Evolutionary conservation across 2,797 vertebrate genomes (phyloP), one percentile per base, ranked within the genome.

Genomic region (Buphagus erythrorhynchus): DNA sequence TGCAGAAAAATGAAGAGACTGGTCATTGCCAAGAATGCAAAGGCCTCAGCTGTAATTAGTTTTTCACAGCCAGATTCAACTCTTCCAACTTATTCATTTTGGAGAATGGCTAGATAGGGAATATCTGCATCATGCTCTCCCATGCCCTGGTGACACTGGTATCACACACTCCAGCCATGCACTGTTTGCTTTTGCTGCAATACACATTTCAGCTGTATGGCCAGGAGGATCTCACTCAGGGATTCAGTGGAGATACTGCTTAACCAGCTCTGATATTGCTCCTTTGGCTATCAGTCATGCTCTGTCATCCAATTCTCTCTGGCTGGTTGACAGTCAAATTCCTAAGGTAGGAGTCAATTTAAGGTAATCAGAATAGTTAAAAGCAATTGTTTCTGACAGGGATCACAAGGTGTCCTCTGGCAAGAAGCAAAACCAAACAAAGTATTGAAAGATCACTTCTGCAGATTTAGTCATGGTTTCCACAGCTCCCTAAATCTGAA

Each of bases 1-100:
- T 79, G n/a, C 26, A 62, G 51, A 66, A 69, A 88, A 84, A 78
- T 5, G 38, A 80, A 73, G 52, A 61, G 26, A 13, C 40, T 31
- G 21, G 55, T 55, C 66, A 66, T 59, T 86, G 76, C 58, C 85
- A 92, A 93, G 85, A 90, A 85, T 20, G 28, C 42, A 72, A 91
- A 90, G 58, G 62, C 66, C 40, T 86, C 76, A 57, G 36, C 26
- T 79, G 46, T 84, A 95, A 90, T 86, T 78, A 63, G 57, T n/a
- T 93, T 97, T 92, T 86, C 73, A 81, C n/a, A 93, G 63, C 11
- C 54, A 86, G 62, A 19, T 66, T 72, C 35, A 78, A 52, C 68
- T n/a, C 45, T 78, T 84, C 16, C 51, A 40, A 79, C 82, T 69
- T 67, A 75, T 78, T 86, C 80, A 42, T 54, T 90, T 36, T 46